Evolutionary conservation across 2,113 vertebrate genomes (phyloP), one percentile per base, ranked within the genome.

Genomic region (Atherinomorus stipes): DNA sequence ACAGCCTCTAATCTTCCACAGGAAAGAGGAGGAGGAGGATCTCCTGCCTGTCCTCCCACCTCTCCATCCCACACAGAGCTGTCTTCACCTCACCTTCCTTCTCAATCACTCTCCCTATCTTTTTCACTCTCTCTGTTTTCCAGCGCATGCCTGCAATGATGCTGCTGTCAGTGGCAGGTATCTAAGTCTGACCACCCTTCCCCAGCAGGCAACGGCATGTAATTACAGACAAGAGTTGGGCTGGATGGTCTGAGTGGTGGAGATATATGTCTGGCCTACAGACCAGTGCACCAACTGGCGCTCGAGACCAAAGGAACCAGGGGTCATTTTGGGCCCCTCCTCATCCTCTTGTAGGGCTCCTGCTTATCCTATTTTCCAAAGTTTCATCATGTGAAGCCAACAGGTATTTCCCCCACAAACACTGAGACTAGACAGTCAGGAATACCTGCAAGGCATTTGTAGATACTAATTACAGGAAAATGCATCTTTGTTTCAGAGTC

Each of bases 1-100:
- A 86, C 67, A 81, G 59, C 71, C 91, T 92, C 71, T 93, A 92
- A 94, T 94, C 84, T 91, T 71, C 74, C 64, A 81, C 85, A 91
- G 89, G 89, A 93, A 91, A 74, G 65, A 77, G 89, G 86, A 75
- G 88, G 28, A 28, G 42, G 42, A 47, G 18, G 87, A 59, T 74
- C 73, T 65, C 75, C 54, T 13, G 23, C 58, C 70, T 72, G 60
- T 53, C 42, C 49, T 63, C 67, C 78, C 68, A 44, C 66, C 73
- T 65, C 42, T 54, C 67, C 34, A n/a, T 78, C 73, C 64, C 81
- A 83, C 71, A 85, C 68, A 58, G 28, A 54, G 60, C 70, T 75
- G 77, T 83, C 81, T 83, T 79, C 78, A 79, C 74, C 80, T 80
- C 80, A 77, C 83, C 80, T 64, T 74, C 76, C 74, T 76, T 83